Evolutionary conservation across 1,140 invertebrate species (phyloP), one percentile per base, ranked within the genome.

Genomic region (Elymnias hypermnestra): DNA sequence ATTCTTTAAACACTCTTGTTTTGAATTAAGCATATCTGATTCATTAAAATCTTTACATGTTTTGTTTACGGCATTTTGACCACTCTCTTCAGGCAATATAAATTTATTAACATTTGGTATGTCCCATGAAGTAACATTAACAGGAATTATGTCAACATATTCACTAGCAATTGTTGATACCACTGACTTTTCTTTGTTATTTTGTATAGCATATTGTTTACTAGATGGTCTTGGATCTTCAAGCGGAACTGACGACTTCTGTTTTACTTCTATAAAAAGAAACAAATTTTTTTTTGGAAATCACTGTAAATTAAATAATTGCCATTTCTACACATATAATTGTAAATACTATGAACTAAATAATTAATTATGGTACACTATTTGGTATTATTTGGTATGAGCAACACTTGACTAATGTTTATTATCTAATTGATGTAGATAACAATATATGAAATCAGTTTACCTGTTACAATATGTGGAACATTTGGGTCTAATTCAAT

Each of bases 181-280:
- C 21, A 46, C 37, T 23, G 18, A 25, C 36, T 59, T 61, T 10
- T 59, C 62, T 22, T 53, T 45, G 23, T 59, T 41, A n/a, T 28
- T 58, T 8, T 53, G 41, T 31, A 72, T 25, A 5, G 60, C 25
- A 65, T 82, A 82, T 50, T 67, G 71, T 18, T 70, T 71, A 53
- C 69, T 78, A 12, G 45, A 53, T 19, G 65, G 17, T 57, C 77
- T 63, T 7, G 79, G 77, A 55, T 81, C 77, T 14, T 76, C 73
- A 4, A 74, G 36, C 10, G 56, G 43, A 15, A 41, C 53, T 28
- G 39, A 17, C 38, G 72, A 58, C 12, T 44, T 72, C 19, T 51
- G 23, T 31, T 37, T 72, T 21, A 77, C 79, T 72, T 81, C 79
- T 83, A 59, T 14, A 68, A 74, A 49, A 36, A 22, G 2, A 23